Evolutionary conservation across 37 sponge, comb jelly and placozoan genomes (phyloP).

Genomic region (Chondrilla cf. caribensis): DNA sequence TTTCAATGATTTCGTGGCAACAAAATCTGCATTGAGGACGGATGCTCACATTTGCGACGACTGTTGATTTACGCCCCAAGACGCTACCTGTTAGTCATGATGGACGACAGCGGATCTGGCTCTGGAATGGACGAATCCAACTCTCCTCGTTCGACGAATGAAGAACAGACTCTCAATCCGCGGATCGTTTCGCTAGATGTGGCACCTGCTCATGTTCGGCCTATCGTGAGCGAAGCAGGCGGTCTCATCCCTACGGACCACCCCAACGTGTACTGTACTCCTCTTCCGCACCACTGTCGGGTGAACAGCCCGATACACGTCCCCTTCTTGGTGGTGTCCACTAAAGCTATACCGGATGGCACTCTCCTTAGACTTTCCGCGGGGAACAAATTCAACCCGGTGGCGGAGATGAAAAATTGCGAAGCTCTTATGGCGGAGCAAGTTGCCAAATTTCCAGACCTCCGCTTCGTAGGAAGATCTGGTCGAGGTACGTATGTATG

Average conservation of each 20-base stretch:
- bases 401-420: slow-evolving; percentile 8
- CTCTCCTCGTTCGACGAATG: background rate
- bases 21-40: too few relatives aligned
- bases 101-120: slow-evolving; percentile 11
- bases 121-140: background rate
- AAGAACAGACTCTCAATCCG: too few relatives aligned
- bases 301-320: slow-evolving; percentile 18
- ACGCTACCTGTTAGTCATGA: background rate
- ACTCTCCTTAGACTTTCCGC: slow-evolving; percentile 5
- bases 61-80: too few relatives aligned
- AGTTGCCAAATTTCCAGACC: slow-evolving; percentile 25
- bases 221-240: slow-evolving; percentile 2
- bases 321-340: slow-evolving; percentile 7
- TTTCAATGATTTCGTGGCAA: background rate
- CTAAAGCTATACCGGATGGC: background rate
- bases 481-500: background rate
- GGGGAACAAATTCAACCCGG: slow-evolving; percentile 2
- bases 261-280: background rate
- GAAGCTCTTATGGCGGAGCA: background rate
- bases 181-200: background rate
- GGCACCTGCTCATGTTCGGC: background rate
- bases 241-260: slow-evolving; percentile 11
- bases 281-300: slow-evolving; percentile 1
- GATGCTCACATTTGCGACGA: too few relatives aligned
- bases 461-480: slow-evolving; percentile 23